phyloP scores from a whole-genome alignment of 2,797 vertebrate species.

The Chiroxiphia lanceolata region DNA sequence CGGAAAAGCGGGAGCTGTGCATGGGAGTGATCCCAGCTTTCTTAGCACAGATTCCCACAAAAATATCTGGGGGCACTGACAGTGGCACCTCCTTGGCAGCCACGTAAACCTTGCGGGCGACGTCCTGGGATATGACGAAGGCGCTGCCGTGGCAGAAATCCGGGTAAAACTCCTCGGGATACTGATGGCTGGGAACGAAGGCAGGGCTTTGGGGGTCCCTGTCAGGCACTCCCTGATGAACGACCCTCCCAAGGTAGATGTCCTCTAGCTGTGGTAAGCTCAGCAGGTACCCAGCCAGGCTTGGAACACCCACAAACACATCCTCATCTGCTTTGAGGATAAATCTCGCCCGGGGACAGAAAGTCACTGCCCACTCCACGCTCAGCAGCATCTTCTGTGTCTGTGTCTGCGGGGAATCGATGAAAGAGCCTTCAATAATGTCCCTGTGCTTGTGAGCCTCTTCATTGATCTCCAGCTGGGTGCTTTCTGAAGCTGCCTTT shows the following conservation, averaged over 20 bases:
- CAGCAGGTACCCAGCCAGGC: conserved; percentile 82
- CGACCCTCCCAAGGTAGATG: conserved; percentile 84
- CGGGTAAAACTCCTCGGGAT: conserved; percentile 81
- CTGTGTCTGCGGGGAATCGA: conserved; percentile 72
- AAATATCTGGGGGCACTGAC: conserved; percentile 77
- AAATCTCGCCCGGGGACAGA: conserved; percentile 86
- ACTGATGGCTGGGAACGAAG: conserved; percentile 78
- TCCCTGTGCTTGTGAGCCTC: conserved; percentile 75
- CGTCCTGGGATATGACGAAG: conserved; percentile 88
- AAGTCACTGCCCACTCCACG: conserved; percentile 84
- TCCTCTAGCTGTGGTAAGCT: conserved; percentile 83
- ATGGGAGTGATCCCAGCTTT: conserved; percentile 81
- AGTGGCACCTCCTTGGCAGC: conserved; percentile 71
- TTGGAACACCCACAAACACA: conserved; percentile 82
- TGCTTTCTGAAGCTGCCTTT: conserved; percentile 52
- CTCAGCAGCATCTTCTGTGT: conserved; percentile 78
- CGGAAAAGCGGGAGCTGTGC: conserved; percentile 90
- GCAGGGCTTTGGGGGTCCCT: conserved; percentile 76
- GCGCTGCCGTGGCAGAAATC: conserved; percentile 85
- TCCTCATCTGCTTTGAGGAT: conserved; percentile 84
- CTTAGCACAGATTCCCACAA: conserved; percentile 86
- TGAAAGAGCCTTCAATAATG: conserved; percentile 77
- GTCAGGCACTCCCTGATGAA: conserved; percentile 79
- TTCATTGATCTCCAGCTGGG: conserved; percentile 70
- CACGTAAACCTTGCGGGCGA: conserved; percentile 86